Evolutionary conservation across 2,888 invertebrate species (phyloP), one percentile per base, ranked within the genome.

Genomic region (Drosophila koepferae): DNA sequence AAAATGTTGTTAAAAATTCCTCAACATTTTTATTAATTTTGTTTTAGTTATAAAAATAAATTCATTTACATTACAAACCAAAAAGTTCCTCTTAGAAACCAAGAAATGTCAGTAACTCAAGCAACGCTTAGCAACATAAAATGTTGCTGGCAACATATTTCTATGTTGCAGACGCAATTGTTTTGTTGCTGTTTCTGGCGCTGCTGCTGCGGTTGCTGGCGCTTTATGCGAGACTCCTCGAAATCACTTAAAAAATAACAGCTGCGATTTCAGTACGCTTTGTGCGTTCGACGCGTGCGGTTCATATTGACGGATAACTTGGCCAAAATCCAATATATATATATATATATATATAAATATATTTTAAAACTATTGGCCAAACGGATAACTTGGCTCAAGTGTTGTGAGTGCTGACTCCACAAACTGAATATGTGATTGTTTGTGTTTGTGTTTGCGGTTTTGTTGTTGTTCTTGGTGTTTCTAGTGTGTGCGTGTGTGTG

Each of bases 211-310:
- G 58, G 70, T 38, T 54, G 72, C 2, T 43, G 48, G 10, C 41
- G 28, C 28, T 56, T 28, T 67, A 71, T 67, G 74, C 49, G 86
- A 73, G 82, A 74, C 77, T 85, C 86, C 86, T 88, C 82, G 72
- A 64, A 63, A 67, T 49, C 28, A 28, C 60, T 18, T 14, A 28
- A 49, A 49, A 48, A 64, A 56, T 49, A 78, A 77, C 72, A 76
- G 68, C 78, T 84, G 81, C 62, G 73, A 72, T 67, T 89, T 91
- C 90, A 91, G 92, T 91, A 79, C 86, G 81, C 83, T 91, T 92
- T 88, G 91, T 91, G 92, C 91, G 91, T 92, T 91, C 91, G 86
- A 84, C 83, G 87, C 80, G 92, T 91, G 86, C 89, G 90, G 91
- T 91, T 88, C 77, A 72, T 60, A 61, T 74, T 49, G 64, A 69